Conservation (phyloP, 2,888 invertebrate genomes). For the Ectemnius cavifrons region DNA sequence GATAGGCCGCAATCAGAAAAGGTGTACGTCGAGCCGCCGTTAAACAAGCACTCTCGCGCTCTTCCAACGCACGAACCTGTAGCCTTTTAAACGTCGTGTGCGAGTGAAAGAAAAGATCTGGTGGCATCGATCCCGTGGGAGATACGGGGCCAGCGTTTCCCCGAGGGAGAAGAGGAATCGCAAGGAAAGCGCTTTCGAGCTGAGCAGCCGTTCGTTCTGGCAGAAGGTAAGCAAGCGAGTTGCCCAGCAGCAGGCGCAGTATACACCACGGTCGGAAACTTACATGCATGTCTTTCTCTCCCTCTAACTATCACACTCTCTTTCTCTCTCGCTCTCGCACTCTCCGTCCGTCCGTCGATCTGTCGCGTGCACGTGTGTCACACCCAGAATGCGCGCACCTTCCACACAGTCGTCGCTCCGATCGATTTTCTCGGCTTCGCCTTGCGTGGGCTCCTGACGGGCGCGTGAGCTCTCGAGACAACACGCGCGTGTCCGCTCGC, state of each 20-base stretch:
- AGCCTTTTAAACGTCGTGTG: background rate
- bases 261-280: no score
- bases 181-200: background rate
- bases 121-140: background rate
- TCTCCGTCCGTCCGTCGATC: no score
- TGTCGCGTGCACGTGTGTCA: background rate
- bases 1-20: conserved; percentile 58
- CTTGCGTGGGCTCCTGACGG: conserved; percentile 33
- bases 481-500: conserved; percentile 50
- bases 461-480: conserved; percentile 23
- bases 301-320: no score
- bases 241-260: background rate
- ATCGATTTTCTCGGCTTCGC: conserved; percentile 3
- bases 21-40: conserved; percentile 51
- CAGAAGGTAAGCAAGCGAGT: conserved; percentile 56
- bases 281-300: no score
- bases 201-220: conserved; percentile 18
- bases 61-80: conserved; percentile 48
- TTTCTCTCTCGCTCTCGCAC: no score
- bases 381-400: background rate
- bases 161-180: background rate
- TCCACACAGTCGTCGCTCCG: background rate
- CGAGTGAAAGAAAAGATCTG: background rate
- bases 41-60: conserved; percentile 40
- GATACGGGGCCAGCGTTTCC: background rate